Evolutionary conservation across 1,140 invertebrate species (phyloP).

Genomic region (Brachionus rotundiformis): DNA sequence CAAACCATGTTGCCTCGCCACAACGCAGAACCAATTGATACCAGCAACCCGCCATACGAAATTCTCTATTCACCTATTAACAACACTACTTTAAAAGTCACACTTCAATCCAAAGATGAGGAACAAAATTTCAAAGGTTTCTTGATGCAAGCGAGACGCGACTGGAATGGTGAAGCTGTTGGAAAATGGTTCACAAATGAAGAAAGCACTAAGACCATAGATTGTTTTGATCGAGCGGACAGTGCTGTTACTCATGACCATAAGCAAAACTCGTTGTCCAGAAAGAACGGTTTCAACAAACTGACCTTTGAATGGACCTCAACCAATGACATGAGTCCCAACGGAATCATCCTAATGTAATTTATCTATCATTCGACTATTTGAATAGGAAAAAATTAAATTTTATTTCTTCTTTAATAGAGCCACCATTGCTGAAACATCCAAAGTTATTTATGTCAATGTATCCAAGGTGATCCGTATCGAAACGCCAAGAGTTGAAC

Average conservation of each 20-base stretch:
- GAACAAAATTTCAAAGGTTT: slow-evolving; percentile 4
- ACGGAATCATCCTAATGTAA: slow-evolving; percentile 24
- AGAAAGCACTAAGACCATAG: not conserved
- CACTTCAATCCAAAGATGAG: not conserved
- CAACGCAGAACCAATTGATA: not conserved
- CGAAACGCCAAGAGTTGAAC: not conserved
- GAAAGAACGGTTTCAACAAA: not conserved
- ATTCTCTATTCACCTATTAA: not conserved
- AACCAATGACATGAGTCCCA: not conserved
- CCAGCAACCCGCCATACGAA: slow-evolving; percentile 18
- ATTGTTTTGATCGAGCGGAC: slow-evolving; percentile 25
- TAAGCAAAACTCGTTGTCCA: not conserved
- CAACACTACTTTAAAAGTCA: not conserved
- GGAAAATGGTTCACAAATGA: slow-evolving; percentile 15
- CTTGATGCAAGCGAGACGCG: slow-evolving; percentile 37
- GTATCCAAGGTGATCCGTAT: not conserved
- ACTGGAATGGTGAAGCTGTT: slow-evolving; percentile 7
- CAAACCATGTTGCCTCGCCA: not conserved
- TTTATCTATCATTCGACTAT: no score
- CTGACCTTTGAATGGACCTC: not conserved
- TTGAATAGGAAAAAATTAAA: not conserved
- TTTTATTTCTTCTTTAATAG: not conserved
- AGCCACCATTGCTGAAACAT: slow-evolving; percentile 9
- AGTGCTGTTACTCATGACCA: slow-evolving; percentile 22
- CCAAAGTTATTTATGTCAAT: slow-evolving; percentile 18